Evolutionary conservation across 2,113 vertebrate species (phyloP).

Genomic region (Mystacornis crossleyi): DNA sequence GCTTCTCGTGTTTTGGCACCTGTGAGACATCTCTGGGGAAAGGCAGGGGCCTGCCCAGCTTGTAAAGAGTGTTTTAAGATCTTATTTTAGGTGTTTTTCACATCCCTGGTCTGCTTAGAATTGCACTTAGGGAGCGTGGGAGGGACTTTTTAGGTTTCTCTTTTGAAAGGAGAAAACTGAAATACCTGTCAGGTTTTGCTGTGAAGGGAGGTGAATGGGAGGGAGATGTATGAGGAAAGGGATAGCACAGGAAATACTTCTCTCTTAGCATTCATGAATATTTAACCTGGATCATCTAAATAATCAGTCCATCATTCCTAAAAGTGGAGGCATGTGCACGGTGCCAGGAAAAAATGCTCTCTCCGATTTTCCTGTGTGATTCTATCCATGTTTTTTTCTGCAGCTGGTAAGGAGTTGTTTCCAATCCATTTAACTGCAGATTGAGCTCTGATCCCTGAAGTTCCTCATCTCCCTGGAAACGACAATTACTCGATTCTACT

Average conservation of each 20-base stretch:
- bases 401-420: constrained; percentile 69
- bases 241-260: background rate
- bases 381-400: constrained; percentile 63
- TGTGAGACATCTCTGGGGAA: background rate
- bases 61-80: background rate
- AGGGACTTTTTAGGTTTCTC: background rate
- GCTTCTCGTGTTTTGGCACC: background rate
- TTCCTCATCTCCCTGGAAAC: constrained; percentile 78
- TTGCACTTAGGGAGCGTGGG: background rate
- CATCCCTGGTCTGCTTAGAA: background rate
- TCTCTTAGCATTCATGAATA: background rate
- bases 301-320: background rate
- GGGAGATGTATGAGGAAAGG: background rate
- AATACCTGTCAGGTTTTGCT: background rate
- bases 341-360: constrained; percentile 29
- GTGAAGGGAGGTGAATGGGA: background rate
- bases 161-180: background rate
- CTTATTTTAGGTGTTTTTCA: background rate
- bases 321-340: background rate
- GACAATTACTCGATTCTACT: constrained; percentile 68
- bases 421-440: constrained; percentile 81
- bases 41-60: background rate
- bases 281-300: background rate
- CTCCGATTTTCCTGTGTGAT: constrained; percentile 60
- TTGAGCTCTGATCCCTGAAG: constrained; percentile 75